Base-by-base conservation (phyloP, 2,797 vertebrate species). In the Etheostoma perlongum region DNA sequence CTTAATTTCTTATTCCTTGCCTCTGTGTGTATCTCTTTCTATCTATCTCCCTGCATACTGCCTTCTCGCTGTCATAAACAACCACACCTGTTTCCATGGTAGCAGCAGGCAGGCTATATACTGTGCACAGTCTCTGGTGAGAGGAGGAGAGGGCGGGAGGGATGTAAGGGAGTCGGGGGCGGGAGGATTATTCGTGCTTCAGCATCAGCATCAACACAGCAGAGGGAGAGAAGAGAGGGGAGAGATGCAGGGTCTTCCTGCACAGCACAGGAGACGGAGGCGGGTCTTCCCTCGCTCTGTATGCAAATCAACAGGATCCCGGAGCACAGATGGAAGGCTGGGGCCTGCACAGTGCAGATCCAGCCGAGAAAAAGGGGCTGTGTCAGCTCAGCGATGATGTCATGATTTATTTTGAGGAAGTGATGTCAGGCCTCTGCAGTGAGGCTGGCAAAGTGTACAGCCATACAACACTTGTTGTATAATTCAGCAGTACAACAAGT, bases 361-460 rank as follows among this genome's bases (percentile, higher is more conserved):
- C 76, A 83, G 86, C 83, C 72, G 58, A 85, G 85, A n/a, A 78
- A 90, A 85, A 78, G 82, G 88, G 88, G 88, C 85, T 88, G 78
- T 91, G 86, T 88, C 83, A 89, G 88, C 89, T 87, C 76, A 61
- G 90, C 85, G 53, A 93, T 95, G 95, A 96, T 94, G 92, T 95
- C 94, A 95, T 95, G 87, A 88, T 94, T 95, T 95, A 95, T 95
- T 95, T 96, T 95, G 90, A 95, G 95, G 90, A 89, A 90, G 89
- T 93, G 94, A 94, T 93, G 94, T 96, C 94, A 95, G 89, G 83
- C 85, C 92, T 92, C 91, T 93, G 91, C 93, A 93, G 94, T 91
- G 89, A 87, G 85, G 65, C 81, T 89, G 81, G 58, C 62, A 83
- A 75, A 78, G 79, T 80, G 73, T 70, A 87, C 77, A 76, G 81